These are phyloP conservation scores for Fistularia tabacaria DNA, from an alignment of 2,797 vertebrate species.

Conservation along the genomic window DNA sequence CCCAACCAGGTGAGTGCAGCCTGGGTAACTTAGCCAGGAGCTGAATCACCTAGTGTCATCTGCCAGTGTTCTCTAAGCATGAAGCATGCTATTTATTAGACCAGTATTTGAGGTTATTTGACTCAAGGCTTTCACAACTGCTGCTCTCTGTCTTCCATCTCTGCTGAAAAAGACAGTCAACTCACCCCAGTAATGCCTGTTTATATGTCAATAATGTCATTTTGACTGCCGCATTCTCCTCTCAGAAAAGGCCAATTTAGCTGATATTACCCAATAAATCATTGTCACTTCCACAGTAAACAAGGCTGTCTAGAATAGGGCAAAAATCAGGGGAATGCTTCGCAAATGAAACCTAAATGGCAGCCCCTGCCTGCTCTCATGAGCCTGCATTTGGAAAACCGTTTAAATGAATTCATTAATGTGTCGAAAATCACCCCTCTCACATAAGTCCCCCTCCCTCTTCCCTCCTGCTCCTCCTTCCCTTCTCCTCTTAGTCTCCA, in stretches of 20 bases:
- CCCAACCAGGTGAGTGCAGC: constrained; percentile 90
- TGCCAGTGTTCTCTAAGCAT: constrained; percentile 60
- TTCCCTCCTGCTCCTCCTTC: constrained; percentile 10
- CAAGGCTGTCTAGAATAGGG: constrained; percentile 77
- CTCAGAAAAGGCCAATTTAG: constrained; percentile 81
- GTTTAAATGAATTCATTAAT: constrained; percentile 84
- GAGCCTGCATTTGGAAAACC: constrained; percentile 75
- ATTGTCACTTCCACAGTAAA: constrained; percentile 78
- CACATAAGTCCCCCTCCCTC: constrained; percentile 41
- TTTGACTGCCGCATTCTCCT: constrained; percentile 78
- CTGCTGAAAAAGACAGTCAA: constrained; percentile 70
- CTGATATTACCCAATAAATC: constrained; percentile 81
- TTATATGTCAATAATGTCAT: constrained; percentile 82
- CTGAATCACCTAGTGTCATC: constrained; percentile 62
- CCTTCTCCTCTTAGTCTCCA: constrained; percentile 46
- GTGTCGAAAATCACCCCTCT: constrained; percentile 73
- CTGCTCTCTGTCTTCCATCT: constrained; percentile 64
- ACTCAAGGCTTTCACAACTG: constrained; percentile 72
- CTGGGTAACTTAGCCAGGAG: constrained; percentile 38
- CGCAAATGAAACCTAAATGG: constrained; percentile 77
- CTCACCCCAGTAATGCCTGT: constrained; percentile 78
- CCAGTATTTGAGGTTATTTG: constrained; percentile 74
- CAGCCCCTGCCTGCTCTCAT: constrained; percentile 70
- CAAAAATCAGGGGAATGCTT: constrained; percentile 76
- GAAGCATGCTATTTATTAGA: constrained; percentile 75